phyloP scores from a whole-genome alignment of 2,113 vertebrate species.

The Rhineura floridana region DNA sequence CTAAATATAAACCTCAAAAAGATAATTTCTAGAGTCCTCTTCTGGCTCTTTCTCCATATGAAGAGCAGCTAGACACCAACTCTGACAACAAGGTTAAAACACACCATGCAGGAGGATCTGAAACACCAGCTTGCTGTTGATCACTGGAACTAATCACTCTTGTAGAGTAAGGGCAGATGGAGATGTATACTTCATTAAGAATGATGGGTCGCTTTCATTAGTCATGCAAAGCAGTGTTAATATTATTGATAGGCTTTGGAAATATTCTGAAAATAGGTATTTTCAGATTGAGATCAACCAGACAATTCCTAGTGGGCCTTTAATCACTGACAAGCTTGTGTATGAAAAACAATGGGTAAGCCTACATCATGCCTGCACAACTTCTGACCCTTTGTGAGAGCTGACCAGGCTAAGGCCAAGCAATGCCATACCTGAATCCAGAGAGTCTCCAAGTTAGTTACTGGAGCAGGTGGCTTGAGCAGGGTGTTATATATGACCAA shows the following conservation, averaged over 20 bases:
- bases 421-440: neutral
- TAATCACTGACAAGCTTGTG: neutral
- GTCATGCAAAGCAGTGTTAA: neutral
- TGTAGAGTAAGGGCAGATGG: neutral
- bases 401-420: neutral
- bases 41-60: neutral
- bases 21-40: neutral
- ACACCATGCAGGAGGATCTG: neutral
- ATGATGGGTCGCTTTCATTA: constrained; percentile 3
- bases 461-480: neutral
- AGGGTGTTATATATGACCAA: neutral
- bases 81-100: constrained; percentile 1
- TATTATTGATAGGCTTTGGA: neutral
- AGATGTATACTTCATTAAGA: constrained; percentile 29
- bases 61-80: neutral
- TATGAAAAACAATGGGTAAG: neutral
- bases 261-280: constrained; percentile 3
- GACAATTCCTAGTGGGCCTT: neutral
- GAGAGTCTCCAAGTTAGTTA: neutral
- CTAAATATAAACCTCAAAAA: neutral
- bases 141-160: neutral
- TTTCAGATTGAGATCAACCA: neutral
- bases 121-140: neutral
- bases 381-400: neutral
- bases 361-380: neutral